Base-by-base conservation (phyloP, 2,113 vertebrate species). In the Ondatra zibethicus region DNA sequence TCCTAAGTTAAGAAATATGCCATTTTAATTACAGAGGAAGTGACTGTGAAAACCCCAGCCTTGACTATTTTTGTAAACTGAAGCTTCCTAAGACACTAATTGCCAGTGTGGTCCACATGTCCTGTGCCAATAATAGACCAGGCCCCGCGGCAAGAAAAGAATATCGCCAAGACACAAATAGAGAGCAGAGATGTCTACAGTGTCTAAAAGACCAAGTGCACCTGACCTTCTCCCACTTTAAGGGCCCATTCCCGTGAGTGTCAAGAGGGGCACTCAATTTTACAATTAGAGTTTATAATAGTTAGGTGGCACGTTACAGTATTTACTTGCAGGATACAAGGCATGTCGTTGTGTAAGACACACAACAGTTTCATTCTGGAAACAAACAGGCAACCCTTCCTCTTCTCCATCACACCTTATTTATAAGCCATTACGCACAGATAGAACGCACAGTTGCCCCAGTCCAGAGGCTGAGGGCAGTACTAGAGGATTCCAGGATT, bases 11-110 rank as follows among this genome's bases (percentile, higher is more conserved):
- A 96, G 92, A 97, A 95, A 96, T 88, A 96, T 78, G 86, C 36
- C 72, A 55, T 90, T 96, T 97, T 97, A 97, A 97, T 98, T 97
- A 96, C 88, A 97, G 45, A 92, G 90, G 68, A 95, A 96, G 88
- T 33, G 70, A 93, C 93, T 97, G 78, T 78, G 88, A 96, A 95
- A 97, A 95, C 76, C 92, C 84, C 86, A 90, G 76, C 94, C 75
- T 81, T 88, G 80, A 45, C 96, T 97, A 93, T 97, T 97, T 97
- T 97, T 97, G 52, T 88, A 93, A 95, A 95, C 90, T 77, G 50
- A 97, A 97, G 96, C 70, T 52, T 97, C 92, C 75, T 42, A 88
- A 94, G 91, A 93, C 96, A 92, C 88, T 97, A 94, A 97, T 96
- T 93, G 70, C 88, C 17, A 0, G 42, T 85, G 45, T 52, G 12